A percentile compares a stretch with the other conserved stretches of the same genome.
Evolutionary conservation across 2,888 invertebrate species (phyloP).

Genomic region (Strigamia maritima): DNA sequence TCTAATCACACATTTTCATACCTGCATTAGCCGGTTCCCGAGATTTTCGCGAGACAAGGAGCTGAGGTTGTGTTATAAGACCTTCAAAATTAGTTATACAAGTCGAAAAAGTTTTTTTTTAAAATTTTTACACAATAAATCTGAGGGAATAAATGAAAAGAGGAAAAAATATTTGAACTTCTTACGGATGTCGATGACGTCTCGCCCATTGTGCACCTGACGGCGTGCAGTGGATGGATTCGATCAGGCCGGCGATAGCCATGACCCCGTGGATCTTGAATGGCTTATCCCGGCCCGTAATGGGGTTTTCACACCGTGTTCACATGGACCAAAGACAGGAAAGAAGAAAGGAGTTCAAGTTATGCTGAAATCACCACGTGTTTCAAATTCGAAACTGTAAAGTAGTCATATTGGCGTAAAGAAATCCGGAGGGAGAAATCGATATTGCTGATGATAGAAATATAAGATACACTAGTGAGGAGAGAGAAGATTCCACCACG

Average conservation of each 20-base stretch:
- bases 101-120: too few relatives aligned
- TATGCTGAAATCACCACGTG: neutral
- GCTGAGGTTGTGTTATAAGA: too few relatives aligned
- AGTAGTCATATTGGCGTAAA: neutral
- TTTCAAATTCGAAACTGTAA: neutral
- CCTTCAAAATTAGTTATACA: too few relatives aligned
- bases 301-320: neutral
- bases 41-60: neutral
- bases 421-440: neutral
- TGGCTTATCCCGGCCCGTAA: slow-evolving; percentile 19
- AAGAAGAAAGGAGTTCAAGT: neutral
- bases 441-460: neutral
- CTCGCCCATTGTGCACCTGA: slow-evolving; percentile 23
- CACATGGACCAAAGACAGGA: neutral
- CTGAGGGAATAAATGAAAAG: neutral
- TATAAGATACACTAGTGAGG: neutral
- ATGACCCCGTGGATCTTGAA: slow-evolving; percentile 15
- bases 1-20: neutral
- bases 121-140: too few relatives aligned
- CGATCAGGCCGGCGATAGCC: slow-evolving; percentile 39
- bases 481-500: neutral
- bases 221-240: slow-evolving; percentile 33
- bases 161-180: neutral
- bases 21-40: neutral
- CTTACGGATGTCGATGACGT: slow-evolving; percentile 15